Conservation (phyloP, 2,113 vertebrate species). For the Perccottus glenii region DNA sequence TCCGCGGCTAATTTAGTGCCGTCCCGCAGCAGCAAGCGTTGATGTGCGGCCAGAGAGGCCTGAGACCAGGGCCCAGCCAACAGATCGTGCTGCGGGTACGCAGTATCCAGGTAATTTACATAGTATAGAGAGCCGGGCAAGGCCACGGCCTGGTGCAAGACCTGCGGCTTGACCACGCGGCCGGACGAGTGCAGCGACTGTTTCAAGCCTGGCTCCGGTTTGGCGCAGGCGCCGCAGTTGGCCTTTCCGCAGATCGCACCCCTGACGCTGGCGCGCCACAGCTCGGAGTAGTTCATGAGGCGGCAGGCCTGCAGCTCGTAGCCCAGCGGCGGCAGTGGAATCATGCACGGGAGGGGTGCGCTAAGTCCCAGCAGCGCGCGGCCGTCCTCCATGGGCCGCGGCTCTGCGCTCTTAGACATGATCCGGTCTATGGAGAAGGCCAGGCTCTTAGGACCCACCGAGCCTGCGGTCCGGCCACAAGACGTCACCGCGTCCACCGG, state of each 20-base stretch:
- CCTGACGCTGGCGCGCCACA: constrained; percentile 92
- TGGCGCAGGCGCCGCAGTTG: constrained; percentile 89
- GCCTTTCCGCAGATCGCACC: constrained; percentile 85
- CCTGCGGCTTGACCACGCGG: constrained; percentile 94
- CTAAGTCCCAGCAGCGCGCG: constrained; percentile 89
- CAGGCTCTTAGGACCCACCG: constrained; percentile 89
- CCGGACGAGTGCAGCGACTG: constrained; percentile 77
- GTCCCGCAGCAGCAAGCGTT: constrained; percentile 92
- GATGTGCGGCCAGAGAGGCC: constrained; percentile 88
- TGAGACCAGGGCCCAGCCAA: constrained; percentile 89
- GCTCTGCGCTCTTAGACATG: constrained; percentile 95
- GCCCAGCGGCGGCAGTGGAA: constrained; percentile 90
- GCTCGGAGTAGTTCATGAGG: constrained; percentile 94
- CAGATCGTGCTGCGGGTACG: constrained; percentile 89
- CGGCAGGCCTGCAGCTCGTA: constrained; percentile 94
- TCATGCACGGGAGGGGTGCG: constrained; percentile 93
- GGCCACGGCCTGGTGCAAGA: constrained; percentile 89
- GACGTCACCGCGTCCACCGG: constrained; percentile 91
- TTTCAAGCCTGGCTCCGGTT: constrained; percentile 84
- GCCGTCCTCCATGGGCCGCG: constrained; percentile 80
- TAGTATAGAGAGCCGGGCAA: constrained; percentile 92
- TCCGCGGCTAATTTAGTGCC: constrained; percentile 86
- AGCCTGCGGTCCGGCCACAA: constrained; percentile 82
- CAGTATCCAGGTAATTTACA: constrained; percentile 95
- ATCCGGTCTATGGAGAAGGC: constrained; percentile 99